Percentiles rank a stretch among this genome's conserved stretches.
Evolutionary conservation across 2,113 vertebrate genomes (phyloP).

Genomic region (Addax nasomaculatus): DNA sequence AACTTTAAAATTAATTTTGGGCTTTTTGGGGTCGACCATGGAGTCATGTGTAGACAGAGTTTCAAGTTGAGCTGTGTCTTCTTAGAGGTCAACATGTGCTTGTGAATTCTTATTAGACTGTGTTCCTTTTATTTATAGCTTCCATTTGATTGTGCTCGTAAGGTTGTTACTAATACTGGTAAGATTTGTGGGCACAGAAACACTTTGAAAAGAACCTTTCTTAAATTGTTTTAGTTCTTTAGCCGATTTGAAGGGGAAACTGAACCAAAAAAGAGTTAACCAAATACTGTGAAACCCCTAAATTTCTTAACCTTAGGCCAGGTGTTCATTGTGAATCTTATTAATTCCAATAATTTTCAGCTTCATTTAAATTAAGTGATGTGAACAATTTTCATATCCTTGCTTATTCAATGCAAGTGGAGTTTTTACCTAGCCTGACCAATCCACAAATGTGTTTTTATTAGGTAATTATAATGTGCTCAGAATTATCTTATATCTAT

Average conservation of each 20-base stretch:
- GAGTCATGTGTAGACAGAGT: slow-evolving; percentile 58
- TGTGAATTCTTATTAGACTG: slow-evolving; percentile 47
- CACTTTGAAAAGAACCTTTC: slow-evolving; percentile 49
- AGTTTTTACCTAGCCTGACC: neutral
- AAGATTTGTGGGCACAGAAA: slow-evolving; percentile 58
- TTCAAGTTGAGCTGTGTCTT: slow-evolving; percentile 62
- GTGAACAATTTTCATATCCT: slow-evolving; percentile 32
- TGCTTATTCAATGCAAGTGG: neutral
- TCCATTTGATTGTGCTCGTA: slow-evolving; percentile 59
- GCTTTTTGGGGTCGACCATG: slow-evolving; percentile 40
- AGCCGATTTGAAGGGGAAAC: slow-evolving; percentile 56
- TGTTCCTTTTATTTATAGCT: slow-evolving; percentile 69
- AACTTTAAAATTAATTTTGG: slow-evolving; percentile 60
- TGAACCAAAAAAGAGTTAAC: slow-evolving; percentile 59
- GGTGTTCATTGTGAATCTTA: slow-evolving; percentile 50
- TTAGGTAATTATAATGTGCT: neutral
- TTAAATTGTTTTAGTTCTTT: slow-evolving; percentile 49
- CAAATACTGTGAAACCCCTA: slow-evolving; percentile 70
- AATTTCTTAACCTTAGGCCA: slow-evolving; percentile 51
- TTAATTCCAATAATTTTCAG: slow-evolving; percentile 56
- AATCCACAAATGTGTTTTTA: neutral
- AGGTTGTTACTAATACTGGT: slow-evolving; percentile 68
- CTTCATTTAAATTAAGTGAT: slow-evolving; percentile 49
- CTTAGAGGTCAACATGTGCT: slow-evolving; percentile 28
- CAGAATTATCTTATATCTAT: neutral